Evolutionary conservation across 2,797 vertebrate species (phyloP).

Genomic region (Thaleichthys pacificus): DNA sequence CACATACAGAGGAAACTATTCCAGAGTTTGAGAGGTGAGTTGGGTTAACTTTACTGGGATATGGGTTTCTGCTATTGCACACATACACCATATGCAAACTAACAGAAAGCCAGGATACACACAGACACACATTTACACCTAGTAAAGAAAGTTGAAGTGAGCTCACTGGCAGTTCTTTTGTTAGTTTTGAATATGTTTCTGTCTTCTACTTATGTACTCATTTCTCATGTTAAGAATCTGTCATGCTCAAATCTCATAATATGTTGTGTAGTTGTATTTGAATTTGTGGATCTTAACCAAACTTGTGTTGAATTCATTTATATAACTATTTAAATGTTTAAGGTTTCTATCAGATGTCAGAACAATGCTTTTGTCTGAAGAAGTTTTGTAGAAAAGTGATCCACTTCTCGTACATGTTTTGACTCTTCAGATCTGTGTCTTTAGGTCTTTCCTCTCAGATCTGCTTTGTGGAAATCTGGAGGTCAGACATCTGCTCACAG

Average conservation of each 20-base stretch:
- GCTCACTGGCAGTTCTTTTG: slow-evolving; percentile 19
- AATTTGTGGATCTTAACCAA: background rate
- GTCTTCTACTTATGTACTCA: too few species aligned
- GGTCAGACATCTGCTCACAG: background rate
- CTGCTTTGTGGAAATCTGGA: background rate
- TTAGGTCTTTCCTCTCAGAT: background rate
- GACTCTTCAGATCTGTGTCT: background rate
- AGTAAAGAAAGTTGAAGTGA: slow-evolving; percentile 28
- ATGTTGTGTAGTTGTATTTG: background rate
- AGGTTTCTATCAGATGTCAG: background rate
- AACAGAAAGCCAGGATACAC: background rate
- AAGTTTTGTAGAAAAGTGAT: background rate
- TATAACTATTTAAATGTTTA: background rate
- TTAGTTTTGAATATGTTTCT: background rate
- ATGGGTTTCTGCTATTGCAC: slow-evolving; percentile 29
- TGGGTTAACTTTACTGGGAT: slow-evolving; percentile 37
- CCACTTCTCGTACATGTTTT: background rate
- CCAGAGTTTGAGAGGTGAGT: slow-evolving; percentile 28
- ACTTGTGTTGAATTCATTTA: background rate
- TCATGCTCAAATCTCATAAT: background rate
- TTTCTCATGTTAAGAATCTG: background rate
- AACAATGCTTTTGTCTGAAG: background rate
- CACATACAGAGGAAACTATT: slow-evolving; percentile 33
- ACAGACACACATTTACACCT: slow-evolving; percentile 34
- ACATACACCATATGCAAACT: background rate